Base-by-base conservation (phyloP, 2,888 invertebrate genomes). In the Hemicrepidius hirtus region DNA sequence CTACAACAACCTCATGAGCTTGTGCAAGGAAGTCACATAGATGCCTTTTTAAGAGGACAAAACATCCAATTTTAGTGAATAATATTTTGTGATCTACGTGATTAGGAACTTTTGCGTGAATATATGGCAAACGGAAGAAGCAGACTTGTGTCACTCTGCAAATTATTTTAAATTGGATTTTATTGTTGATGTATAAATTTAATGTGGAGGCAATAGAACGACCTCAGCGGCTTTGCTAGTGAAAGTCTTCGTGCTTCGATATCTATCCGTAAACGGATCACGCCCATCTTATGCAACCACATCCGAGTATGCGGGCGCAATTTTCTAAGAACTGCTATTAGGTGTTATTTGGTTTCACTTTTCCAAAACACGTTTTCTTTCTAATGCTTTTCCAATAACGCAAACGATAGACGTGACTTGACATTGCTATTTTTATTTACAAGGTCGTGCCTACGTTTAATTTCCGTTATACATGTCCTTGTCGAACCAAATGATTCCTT, bases 21-120 rank as follows among this genome's bases (percentile, higher is more conserved):
- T 0, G 87, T 91, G 70, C 88, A 90, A 37, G 88, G 90, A 41
- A 93, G 94, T 5, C 94, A 94, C 84, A 94, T 95, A 81, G 94
- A 94, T 84, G 92, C 94, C 68, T 95, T 94, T 87, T 89, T 95
- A 74, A 89, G 94, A 85, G 93, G 93, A 68, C 91, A 91, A 84
- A 91, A 91, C 83, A 90, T 92, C 81, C 90, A 91, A 83, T 90
- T 89, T 85, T 91, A 90, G 55, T 55, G 37, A 41, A 28, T 69
- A 32, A 7, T 32, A 32, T 55, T 37, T 49, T 74, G 73, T 74
- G 69, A 68, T 73, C 37, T 57, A 40, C 21, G 18, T 53, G 40
- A 50, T 12, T 40, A 53, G 24, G 28, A 59, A 68, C 60, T 62
- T 13, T 59, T 60, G 21, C 18, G 40, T 44, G 53, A 50, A 50